Evolutionary conservation across 2,113 vertebrate genomes (phyloP).

Genomic region (Arothron firmamentum): DNA sequence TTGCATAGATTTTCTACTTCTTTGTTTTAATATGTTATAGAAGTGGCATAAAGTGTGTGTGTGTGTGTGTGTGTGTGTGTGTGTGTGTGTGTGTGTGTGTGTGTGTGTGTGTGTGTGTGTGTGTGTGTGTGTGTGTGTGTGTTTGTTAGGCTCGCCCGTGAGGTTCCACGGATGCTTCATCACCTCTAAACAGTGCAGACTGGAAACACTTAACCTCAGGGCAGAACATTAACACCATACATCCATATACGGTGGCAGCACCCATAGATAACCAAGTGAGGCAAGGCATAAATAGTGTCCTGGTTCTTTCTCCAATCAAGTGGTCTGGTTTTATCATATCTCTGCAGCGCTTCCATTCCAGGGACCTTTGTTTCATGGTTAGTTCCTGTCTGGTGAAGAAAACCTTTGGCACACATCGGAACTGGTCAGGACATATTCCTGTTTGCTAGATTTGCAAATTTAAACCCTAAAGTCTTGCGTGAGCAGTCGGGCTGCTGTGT

Average conservation of each 20-base stretch:
- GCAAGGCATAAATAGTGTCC: slow-evolving; percentile 22
- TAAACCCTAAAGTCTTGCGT: too few species aligned
- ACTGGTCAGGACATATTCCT: neutral
- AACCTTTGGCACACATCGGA: slow-evolving; percentile 12
- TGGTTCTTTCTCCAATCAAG: slow-evolving; percentile 42
- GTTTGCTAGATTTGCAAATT: too few species aligned
- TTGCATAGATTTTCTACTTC: too few species aligned
- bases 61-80: neutral
- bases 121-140: neutral
- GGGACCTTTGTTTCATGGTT: slow-evolving; percentile 27
- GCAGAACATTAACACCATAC: slow-evolving; percentile 29
- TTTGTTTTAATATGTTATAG: too few species aligned
- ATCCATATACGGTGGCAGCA: slow-evolving; percentile 23
- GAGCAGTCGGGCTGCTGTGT: too few species aligned
- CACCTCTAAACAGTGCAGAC: slow-evolving; percentile 11
- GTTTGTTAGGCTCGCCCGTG: too few species aligned
- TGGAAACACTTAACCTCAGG: slow-evolving; percentile 41
- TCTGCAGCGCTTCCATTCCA: slow-evolving; percentile 34
- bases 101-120: neutral
- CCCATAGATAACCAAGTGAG: slow-evolving; percentile 25
- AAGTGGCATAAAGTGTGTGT: too few species aligned
- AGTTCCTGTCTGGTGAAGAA: slow-evolving; percentile 6
- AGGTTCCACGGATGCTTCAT: slow-evolving; percentile 17
- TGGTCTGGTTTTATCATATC: slow-evolving; percentile 32
- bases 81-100: neutral